Percentiles rank a stretch among this genome's conserved stretches.
Conservation (phyloP, 2,797 vertebrate genomes). For the Notoglanidium macrostoma region DNA sequence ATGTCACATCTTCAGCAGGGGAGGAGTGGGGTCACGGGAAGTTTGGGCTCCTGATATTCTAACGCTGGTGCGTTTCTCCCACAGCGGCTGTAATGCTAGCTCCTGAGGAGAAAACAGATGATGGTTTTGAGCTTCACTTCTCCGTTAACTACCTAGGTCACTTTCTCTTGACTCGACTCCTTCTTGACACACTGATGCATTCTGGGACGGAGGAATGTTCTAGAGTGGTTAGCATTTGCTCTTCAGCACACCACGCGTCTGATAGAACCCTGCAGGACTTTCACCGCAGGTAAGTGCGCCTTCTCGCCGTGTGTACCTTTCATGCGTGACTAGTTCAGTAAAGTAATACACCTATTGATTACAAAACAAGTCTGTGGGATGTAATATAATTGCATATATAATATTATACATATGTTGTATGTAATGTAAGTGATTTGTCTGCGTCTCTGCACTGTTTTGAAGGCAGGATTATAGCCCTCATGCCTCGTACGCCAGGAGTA, state of each 20-base stretch:
- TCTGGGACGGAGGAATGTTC: conserved; percentile 76
- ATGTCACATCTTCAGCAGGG: background rate
- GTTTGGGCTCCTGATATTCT: background rate
- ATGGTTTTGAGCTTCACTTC: conserved; percentile 84
- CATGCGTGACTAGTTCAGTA: background rate
- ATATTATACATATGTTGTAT: too few relatives aligned
- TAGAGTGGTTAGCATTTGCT: conserved; percentile 84
- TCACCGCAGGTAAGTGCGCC: conserved; percentile 75
- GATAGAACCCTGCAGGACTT: conserved; percentile 78
- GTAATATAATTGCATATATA: too few relatives aligned
- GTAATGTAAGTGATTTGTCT: background rate
- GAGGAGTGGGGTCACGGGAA: background rate
- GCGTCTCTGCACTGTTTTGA: conserved; percentile 13
- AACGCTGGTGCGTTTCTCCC: background rate
- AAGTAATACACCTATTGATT: background rate
- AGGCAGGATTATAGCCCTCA: conserved; percentile 80
- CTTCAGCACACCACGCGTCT: conserved; percentile 82
- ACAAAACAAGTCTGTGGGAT: too few relatives aligned
- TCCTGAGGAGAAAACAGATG: background rate
- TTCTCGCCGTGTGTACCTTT: background rate
- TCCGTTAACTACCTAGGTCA: conserved; percentile 89
- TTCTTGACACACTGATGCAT: conserved; percentile 79
- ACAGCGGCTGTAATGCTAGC: conserved; percentile 79
- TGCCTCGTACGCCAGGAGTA: conserved; percentile 62
- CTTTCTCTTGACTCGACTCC: conserved; percentile 87